Conservation (phyloP, 2,797 vertebrate species). For the Rhabdophis nuchalis region DNA sequence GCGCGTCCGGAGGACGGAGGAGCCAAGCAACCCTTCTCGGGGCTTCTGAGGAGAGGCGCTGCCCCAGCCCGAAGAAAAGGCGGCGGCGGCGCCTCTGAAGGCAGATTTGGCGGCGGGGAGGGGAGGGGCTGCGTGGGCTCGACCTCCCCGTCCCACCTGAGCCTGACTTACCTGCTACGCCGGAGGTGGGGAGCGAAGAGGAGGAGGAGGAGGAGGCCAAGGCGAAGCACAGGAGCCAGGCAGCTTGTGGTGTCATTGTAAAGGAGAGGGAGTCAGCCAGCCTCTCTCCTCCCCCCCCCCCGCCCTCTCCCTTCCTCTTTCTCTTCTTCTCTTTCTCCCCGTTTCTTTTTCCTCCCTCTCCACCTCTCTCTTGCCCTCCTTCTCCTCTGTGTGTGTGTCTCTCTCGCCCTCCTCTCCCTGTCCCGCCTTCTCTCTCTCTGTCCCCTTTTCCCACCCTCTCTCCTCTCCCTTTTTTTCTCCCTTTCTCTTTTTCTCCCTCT, state of each 20-base stretch:
- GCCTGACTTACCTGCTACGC: constrained; percentile 48
- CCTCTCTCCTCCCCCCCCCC: background rate
- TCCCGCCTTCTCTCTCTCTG: background rate
- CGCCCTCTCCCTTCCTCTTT: background rate
- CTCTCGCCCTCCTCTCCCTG: background rate
- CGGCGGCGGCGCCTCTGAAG: background rate
- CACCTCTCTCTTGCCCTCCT: background rate
- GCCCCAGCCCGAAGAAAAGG: background rate
- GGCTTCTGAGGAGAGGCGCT: background rate
- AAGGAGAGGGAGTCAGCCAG: constrained; percentile 21
- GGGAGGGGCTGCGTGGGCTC: background rate
- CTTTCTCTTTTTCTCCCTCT: background rate
- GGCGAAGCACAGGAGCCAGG: constrained; percentile 59
- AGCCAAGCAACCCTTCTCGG: background rate
- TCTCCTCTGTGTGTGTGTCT: constrained; percentile 15
- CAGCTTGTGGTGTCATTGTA: constrained; percentile 56
- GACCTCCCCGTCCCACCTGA: background rate
- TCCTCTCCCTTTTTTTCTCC: background rate
- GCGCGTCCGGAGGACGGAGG: background rate
- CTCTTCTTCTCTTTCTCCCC: constrained; percentile 42
- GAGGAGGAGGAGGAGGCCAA: constrained; percentile 35
- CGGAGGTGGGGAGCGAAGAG: constrained; percentile 32
- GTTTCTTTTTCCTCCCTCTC: constrained; percentile 31
- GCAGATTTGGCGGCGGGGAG: background rate
- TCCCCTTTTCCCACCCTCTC: background rate